phyloP scores from a whole-genome alignment of 2,113 vertebrate genomes.

The Dascyllus trimaculatus region DNA sequence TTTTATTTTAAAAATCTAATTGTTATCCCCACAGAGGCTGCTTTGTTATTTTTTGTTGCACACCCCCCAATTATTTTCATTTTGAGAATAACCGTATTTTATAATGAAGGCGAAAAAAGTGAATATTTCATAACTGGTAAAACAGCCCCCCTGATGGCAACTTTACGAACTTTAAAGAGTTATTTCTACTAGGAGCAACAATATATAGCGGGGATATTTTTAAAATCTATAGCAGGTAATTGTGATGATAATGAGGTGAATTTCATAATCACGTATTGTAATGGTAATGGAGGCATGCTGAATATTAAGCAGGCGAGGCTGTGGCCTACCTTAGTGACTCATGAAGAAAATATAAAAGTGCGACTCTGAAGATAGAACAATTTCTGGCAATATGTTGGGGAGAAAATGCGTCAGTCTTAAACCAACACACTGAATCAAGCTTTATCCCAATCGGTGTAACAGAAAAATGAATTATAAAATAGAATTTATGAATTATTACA shows the following conservation, averaged over 20 bases:
- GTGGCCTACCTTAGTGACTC: constrained; percentile 49
- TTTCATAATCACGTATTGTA: constrained; percentile 79
- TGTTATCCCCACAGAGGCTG: background rate
- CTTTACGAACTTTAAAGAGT: background rate
- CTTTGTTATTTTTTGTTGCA: constrained; percentile 2
- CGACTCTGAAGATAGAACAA: background rate
- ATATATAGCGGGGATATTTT: constrained; percentile 45
- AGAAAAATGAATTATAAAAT: background rate
- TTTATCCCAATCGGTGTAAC: too few relatives aligned
- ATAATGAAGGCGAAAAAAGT: background rate
- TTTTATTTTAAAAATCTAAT: background rate
- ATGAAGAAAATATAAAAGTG: constrained; percentile 16
- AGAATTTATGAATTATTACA: background rate
- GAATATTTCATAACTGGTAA: background rate
- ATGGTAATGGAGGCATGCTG: constrained; percentile 76
- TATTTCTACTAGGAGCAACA: constrained; percentile 20
- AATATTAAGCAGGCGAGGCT: constrained; percentile 66
- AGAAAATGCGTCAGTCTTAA: background rate
- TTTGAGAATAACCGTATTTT: background rate
- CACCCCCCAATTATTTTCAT: background rate
- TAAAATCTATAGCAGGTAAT: constrained; percentile 71
- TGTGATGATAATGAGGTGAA: constrained; percentile 83
- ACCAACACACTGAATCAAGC: background rate
- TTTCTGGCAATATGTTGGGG: background rate
- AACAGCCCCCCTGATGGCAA: background rate